Percentiles rank a stretch among this genome's conserved stretches.
Conservation (phyloP, 2,888 invertebrate genomes). For the Drosophila leonis region DNA sequence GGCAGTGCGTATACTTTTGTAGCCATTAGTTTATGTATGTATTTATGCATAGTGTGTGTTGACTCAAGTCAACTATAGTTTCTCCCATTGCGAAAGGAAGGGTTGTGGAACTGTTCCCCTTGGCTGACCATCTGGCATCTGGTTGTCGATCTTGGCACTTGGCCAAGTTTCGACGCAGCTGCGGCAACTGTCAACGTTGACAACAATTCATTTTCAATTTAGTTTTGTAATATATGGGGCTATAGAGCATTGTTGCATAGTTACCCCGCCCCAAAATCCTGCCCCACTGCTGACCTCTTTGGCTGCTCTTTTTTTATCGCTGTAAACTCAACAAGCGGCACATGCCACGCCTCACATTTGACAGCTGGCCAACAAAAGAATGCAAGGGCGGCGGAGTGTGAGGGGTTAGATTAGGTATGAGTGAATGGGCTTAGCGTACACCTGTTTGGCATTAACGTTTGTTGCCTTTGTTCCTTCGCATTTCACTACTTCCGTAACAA, state of each 20-base stretch:
- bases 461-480: slow-evolving; percentile 6
- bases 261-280: not conserved
- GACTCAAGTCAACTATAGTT: not conserved
- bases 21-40: not conserved
- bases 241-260: not conserved
- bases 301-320: not conserved
- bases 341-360: slow-evolving; percentile 18
- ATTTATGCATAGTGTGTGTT: too few relatives aligned
- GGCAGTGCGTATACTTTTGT: not conserved
- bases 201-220: slow-evolving; percentile 55
- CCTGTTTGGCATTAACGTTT: slow-evolving; percentile 32
- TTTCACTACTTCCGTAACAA: slow-evolving; percentile 40
- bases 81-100: too few relatives aligned
- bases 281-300: slow-evolving; percentile 6
- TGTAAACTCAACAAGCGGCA: slow-evolving; percentile 24
- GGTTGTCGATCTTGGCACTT: slow-evolving; percentile 46
- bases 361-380: slow-evolving; percentile 22
- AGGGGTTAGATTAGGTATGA: slow-evolving; percentile 1
- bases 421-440: slow-evolving; percentile 2
- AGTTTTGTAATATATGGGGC: slow-evolving; percentile 15
- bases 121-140: slow-evolving; percentile 29
- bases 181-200: slow-evolving; percentile 67
- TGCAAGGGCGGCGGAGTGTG: not conserved
- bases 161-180: slow-evolving; percentile 55
- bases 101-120: not conserved